Evolutionary conservation across 1,140 invertebrate species (phyloP).

Genomic region (Hydropsyche tenuis): DNA sequence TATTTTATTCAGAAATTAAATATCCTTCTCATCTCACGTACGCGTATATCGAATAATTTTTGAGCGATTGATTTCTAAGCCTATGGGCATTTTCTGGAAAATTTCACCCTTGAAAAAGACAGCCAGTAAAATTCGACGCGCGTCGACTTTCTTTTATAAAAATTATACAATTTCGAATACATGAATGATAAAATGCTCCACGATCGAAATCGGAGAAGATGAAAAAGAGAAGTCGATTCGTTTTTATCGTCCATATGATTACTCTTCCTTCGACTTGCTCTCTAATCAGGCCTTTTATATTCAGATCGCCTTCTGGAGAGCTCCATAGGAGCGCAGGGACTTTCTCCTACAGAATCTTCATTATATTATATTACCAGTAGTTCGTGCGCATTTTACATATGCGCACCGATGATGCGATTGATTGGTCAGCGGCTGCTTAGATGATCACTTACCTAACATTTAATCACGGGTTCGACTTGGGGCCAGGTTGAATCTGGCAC

Average conservation of each 20-base stretch:
- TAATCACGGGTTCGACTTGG: slow-evolving; percentile 32
- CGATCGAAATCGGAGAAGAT: background rate
- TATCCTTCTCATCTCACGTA: too few species aligned
- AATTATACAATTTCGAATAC: background rate
- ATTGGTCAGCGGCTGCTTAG: background rate
- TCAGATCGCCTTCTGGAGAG: background rate
- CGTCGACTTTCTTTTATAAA: slow-evolving; percentile 1
- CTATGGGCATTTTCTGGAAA: background rate
- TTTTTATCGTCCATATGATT: slow-evolving; percentile 8
- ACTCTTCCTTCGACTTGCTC: background rate
- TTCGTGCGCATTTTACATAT: too few species aligned
- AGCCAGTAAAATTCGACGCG: background rate
- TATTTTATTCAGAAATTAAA: too few species aligned
- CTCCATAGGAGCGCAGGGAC: background rate
- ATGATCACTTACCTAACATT: slow-evolving; percentile 35
- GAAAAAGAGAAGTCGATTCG: background rate
- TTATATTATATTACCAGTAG: too few species aligned
- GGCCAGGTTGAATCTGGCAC: slow-evolving; percentile 32
- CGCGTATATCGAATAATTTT: too few species aligned
- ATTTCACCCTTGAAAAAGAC: background rate
- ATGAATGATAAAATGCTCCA: background rate
- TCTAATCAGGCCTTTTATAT: slow-evolving; percentile 12
- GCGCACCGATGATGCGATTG: background rate
- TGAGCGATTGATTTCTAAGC: too few species aligned
- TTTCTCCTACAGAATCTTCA: background rate